Evolutionary conservation across 2,797 vertebrate genomes (phyloP).

Genomic region (Hemibagrus guttatus): DNA sequence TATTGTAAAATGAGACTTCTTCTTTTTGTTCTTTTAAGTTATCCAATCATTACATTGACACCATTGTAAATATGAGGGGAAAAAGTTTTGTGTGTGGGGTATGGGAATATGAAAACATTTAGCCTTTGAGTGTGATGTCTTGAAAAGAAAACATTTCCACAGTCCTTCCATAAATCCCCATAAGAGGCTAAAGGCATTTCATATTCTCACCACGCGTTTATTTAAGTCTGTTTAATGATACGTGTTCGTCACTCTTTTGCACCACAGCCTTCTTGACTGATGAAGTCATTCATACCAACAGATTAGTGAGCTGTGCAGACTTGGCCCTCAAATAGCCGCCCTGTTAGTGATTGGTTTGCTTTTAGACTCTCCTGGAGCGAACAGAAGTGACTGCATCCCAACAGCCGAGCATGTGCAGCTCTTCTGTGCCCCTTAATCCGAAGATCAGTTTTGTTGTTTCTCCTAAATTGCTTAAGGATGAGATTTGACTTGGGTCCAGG

Average conservation of each 20-base stretch:
- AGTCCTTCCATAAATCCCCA: conserved; percentile 59
- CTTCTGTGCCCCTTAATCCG: conserved; percentile 3
- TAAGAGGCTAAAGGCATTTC: conserved; percentile 66
- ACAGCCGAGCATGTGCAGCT: not conserved
- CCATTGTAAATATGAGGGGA: conserved; percentile 21
- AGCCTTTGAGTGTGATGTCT: conserved; percentile 39
- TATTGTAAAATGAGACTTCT: conserved; percentile 34
- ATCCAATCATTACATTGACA: conserved; percentile 21
- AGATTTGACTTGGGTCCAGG: conserved; percentile 9
- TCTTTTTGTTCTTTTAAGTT: conserved; percentile 33
- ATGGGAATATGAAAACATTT: conserved; percentile 29
- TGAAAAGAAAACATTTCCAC: conserved; percentile 59
- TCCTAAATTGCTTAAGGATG: conserved; percentile 17
- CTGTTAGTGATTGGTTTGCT: conserved; percentile 27
- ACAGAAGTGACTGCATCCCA: conserved; percentile 4
- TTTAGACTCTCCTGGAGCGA: conserved; percentile 29
- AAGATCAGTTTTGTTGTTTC: conserved; percentile 36
- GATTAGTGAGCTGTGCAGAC: conserved; percentile 64
- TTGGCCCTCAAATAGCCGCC: conserved; percentile 53
- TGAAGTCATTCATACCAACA: conserved; percentile 73
- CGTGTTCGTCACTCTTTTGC: conserved; percentile 58
- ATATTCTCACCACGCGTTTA: conserved; percentile 61
- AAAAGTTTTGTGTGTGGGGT: not conserved
- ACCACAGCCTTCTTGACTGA: conserved; percentile 59
- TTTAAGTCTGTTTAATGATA: conserved; percentile 70